Evolutionary conservation across 1,140 invertebrate genomes (phyloP).

Genomic region (Conus ventricosus): DNA sequence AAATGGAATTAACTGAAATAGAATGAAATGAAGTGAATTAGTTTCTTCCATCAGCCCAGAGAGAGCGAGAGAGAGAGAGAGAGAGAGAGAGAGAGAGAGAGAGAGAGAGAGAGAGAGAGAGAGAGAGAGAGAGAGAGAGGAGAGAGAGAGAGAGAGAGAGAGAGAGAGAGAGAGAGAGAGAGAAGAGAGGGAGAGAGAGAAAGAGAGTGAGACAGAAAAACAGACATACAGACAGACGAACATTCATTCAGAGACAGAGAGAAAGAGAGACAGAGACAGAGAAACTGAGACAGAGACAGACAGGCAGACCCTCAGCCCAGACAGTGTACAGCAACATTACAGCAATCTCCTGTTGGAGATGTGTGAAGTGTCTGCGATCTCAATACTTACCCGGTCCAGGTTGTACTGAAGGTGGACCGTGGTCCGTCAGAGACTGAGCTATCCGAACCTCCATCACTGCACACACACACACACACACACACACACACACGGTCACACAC

Average conservation of each 20-base stretch:
- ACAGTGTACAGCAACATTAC: neutral
- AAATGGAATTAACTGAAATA: too few relatives aligned
- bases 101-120: neutral
- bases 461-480: conserved; percentile 39
- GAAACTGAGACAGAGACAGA: neutral
- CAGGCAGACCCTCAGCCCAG: neutral
- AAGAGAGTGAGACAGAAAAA: too few relatives aligned
- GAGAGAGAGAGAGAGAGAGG: too few relatives aligned
- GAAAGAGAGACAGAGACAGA: neutral
- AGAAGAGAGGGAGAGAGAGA: too few relatives aligned
- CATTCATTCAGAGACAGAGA: too few relatives aligned
- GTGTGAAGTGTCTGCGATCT: too few relatives aligned
- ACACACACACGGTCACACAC: conserved; percentile 3
- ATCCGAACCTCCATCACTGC: conserved; percentile 74
- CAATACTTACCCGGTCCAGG: conserved; percentile 57
- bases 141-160: neutral
- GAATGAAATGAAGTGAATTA: too few relatives aligned
- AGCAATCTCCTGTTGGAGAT: too few relatives aligned
- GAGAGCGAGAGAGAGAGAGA: neutral
- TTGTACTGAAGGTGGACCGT: conserved; percentile 70
- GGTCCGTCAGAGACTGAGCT: conserved; percentile 74
- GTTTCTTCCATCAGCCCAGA: too few relatives aligned
- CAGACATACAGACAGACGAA: too few relatives aligned
- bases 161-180: conserved; percentile 13
- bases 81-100: neutral